A percentile compares a stretch with the other conserved stretches of the same genome.
Evolutionary conservation across 2,888 invertebrate species (phyloP).

Genomic region (Masnerella sp.): DNA sequence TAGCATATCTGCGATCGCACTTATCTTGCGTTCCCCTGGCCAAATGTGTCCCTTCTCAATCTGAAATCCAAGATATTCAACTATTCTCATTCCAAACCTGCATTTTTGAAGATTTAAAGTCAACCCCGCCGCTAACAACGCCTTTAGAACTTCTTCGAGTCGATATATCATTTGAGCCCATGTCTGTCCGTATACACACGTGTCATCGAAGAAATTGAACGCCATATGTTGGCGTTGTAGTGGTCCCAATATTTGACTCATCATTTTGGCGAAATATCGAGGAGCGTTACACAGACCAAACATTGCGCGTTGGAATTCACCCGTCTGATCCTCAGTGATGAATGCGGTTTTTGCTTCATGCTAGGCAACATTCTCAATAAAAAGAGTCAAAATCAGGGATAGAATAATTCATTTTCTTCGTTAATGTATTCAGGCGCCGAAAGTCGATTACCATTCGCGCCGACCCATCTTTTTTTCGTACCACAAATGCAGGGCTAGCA

Average conservation of each 20-base stretch:
- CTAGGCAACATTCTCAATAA: no score
- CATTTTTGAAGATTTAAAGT: conserved; percentile 23
- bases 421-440: conserved; percentile 25
- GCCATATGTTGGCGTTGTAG: conserved; percentile 4
- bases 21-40: conserved; percentile 29
- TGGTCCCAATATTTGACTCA: conserved; percentile 12
- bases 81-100: conserved; percentile 18
- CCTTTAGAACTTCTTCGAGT: conserved; percentile 13
- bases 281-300: conserved; percentile 41
- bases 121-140: conserved; percentile 43
- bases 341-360: conserved; percentile 49
- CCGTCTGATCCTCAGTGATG: conserved; percentile 39
- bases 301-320: conserved; percentile 41
- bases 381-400: conserved; percentile 44
- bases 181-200: conserved; percentile 9
- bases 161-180: conserved; percentile 12
- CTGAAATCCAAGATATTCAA: conserved; percentile 28
- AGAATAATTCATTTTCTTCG: conserved; percentile 15
- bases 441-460: conserved; percentile 48
- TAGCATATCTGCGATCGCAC: neutral
- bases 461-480: conserved; percentile 44
- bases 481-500: conserved; percentile 49
- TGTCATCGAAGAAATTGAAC: conserved; percentile 37
- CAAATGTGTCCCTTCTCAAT: conserved; percentile 18
- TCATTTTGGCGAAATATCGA: conserved; percentile 30